phyloP scores from a whole-genome alignment of 2,113 vertebrate species.

The Nesoenas mayeri region DNA sequence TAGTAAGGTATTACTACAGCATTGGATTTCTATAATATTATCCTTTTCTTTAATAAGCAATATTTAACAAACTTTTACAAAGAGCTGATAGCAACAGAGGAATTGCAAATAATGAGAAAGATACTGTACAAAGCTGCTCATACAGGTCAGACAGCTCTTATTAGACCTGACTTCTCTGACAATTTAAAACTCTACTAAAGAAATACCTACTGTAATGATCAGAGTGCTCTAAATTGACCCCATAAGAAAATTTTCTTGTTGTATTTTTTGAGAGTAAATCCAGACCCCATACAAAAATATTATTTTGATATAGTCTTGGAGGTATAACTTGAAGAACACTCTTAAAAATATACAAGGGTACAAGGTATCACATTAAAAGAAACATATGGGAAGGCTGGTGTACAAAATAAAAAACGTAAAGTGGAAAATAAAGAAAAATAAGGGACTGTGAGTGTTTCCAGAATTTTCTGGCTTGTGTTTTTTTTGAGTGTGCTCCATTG shows the following conservation, averaged over 20 bases:
- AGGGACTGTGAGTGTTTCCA: not conserved
- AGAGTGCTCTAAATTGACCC: not conserved
- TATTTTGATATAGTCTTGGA: not conserved
- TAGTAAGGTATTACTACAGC: not conserved
- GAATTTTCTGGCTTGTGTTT: not conserved
- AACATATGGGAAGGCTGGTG: not conserved
- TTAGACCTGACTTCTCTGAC: not conserved
- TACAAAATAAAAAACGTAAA: not conserved
- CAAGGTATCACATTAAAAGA: not conserved
- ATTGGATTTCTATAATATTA: not conserved
- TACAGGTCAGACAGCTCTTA: not conserved
- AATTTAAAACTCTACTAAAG: not conserved
- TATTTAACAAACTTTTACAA: not conserved
- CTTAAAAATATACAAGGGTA: not conserved
- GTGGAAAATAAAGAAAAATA: not conserved
- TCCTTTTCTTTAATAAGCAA: not conserved
- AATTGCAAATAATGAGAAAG: not conserved
- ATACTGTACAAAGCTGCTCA: not conserved
- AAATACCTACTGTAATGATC: not conserved
- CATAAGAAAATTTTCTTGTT: not conserved
- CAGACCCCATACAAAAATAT: not conserved
- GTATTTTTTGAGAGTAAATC: not conserved
- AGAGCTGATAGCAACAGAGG: not conserved
- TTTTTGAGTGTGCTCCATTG: not conserved
- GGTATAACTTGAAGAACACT: not conserved